Base-by-base conservation (phyloP, 2,797 vertebrate species). In the Typhlichthys eigenmanni region DNA sequence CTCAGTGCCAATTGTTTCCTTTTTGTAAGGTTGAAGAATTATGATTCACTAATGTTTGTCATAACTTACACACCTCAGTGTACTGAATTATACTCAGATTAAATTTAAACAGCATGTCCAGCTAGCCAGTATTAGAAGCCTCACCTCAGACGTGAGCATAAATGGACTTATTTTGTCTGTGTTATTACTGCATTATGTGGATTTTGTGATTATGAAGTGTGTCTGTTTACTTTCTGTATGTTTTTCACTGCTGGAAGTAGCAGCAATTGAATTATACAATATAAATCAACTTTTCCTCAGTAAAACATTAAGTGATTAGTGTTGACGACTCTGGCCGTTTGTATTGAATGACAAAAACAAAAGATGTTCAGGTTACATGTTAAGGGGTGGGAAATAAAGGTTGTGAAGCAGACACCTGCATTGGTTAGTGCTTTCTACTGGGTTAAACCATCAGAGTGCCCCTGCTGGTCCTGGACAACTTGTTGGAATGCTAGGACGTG, bases 201-300 rank as follows among this genome's bases (percentile, higher is more conserved):
- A 89, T 80, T 88, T 92, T 88, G 91, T 92, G 90, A 88, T 38
- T 88, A 88, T 88, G 83, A 88, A 89, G 82, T 84, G 83, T 90
- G 85, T 90, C 81, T 67, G 88, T 90, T 88, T 62, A 71, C 84
- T 88, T 87, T 85, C 75, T 89, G 87, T 89, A 83, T 83, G 84
- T 91, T 90, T 88, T 88, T 83, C 88, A 88, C 83, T 76, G 87
- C 88, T 89, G 81, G 85, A 83, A 67, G 79, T 85, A 91, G 83
- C 85, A 82, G 88, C 84, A 68, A n/a, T 82, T 84, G 66, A 79
- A 77, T 87, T 79, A 88, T 78, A 84, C 69, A 60, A 81, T 89
- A 90, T 85, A 86, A 79, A 76, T 81, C 57, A 19, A 69, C 69
- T 74, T 88, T 80, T 85, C 85, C 86, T 90, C 86, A 66, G 79